Evolutionary conservation across 2,113 vertebrate genomes (phyloP).

Genomic region (Poeciliopsis retropinna): DNA sequence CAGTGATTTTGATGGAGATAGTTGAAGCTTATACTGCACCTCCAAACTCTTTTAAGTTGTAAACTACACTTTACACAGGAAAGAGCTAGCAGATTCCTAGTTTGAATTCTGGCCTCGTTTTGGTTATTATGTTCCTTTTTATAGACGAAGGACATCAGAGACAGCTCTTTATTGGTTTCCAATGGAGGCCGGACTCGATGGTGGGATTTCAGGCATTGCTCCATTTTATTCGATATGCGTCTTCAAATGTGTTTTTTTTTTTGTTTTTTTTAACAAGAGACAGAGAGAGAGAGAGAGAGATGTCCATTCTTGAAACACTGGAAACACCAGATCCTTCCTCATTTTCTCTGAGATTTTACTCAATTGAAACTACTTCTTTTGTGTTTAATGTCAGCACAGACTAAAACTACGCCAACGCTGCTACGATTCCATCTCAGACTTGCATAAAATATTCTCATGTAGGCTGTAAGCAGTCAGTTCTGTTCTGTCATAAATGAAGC

Average conservation of each 20-base stretch:
- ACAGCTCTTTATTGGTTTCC: not conserved
- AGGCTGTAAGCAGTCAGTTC: not conserved
- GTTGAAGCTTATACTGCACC: too few relatives aligned
- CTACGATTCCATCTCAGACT: too few relatives aligned
- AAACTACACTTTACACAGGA: too few relatives aligned
- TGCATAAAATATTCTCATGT: not conserved
- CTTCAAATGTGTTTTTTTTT: not conserved
- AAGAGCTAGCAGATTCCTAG: too few relatives aligned
- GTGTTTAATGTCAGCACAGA: not conserved
- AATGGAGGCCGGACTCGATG: not conserved
- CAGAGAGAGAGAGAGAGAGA: not conserved
- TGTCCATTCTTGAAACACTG: too few relatives aligned
- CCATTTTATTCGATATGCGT: not conserved
- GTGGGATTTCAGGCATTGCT: not conserved
- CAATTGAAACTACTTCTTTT: not conserved
- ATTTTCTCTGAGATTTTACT: not conserved
- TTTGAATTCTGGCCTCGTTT: not conserved
- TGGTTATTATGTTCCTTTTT: not conserved
- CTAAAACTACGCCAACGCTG: not conserved
- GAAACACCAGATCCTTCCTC: not conserved
- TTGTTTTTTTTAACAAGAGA: too few relatives aligned
- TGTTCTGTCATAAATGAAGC: not conserved
- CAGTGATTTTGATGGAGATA: too few relatives aligned
- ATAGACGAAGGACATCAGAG: not conserved
- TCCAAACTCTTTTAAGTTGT: too few relatives aligned